phyloP scores from a whole-genome alignment of 2,888 invertebrate species.

The Sphaerolaimus hirsutus region DNA sequence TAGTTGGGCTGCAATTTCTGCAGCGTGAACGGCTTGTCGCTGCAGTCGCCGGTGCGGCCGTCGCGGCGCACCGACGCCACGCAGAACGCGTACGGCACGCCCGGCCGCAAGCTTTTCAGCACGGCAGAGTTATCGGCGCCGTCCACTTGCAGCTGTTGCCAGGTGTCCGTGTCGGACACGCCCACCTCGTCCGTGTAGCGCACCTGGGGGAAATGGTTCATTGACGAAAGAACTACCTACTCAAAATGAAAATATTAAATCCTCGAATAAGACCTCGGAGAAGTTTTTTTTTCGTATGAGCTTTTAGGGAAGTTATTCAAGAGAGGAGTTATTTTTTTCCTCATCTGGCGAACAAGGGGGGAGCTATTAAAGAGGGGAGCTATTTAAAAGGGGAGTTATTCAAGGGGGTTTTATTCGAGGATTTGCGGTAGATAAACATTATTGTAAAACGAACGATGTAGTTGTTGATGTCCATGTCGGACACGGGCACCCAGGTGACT shows the following conservation, averaged over 20 bases:
- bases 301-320: too few species aligned
- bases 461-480: neutral
- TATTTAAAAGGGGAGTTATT: too few species aligned
- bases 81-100: constrained; percentile 1
- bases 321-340: too few species aligned
- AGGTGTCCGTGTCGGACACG: constrained; percentile 35
- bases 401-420: too few species aligned
- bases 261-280: too few species aligned
- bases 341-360: too few species aligned
- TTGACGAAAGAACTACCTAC: neutral
- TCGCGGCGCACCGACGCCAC: neutral
- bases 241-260: too few species aligned
- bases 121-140: neutral
- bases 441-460: too few species aligned
- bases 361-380: too few species aligned
- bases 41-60: neutral
- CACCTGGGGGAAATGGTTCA: neutral
- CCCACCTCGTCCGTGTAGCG: neutral
- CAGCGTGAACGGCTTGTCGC: neutral
- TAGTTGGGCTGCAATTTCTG: neutral
- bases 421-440: too few species aligned
- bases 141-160: neutral
- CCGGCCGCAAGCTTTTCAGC: neutral
- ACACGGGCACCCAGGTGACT: neutral
- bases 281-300: too few species aligned